These are phyloP conservation scores for Microcebus lehilahytsara DNA, from an alignment of 2,113 vertebrate species.

Conservation along the genomic window DNA sequence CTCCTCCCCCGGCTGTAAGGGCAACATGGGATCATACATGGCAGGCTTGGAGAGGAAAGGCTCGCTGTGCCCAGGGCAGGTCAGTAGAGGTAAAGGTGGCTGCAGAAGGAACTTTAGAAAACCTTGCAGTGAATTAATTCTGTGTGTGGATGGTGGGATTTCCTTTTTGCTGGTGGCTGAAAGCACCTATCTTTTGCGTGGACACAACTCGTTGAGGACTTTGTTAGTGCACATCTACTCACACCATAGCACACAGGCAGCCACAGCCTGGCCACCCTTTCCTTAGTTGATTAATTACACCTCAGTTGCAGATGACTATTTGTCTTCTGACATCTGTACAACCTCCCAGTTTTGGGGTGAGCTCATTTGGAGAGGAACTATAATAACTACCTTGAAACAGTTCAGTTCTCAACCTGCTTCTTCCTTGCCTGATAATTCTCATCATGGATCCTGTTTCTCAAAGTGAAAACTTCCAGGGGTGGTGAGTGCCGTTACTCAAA, in stretches of 20 bases:
- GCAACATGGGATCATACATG: fast-evolving
- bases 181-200: fast-evolving
- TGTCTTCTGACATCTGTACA: fast-evolving
- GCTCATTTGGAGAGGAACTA: neutral
- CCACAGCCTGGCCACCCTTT: neutral
- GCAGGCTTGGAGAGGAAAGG: neutral
- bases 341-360: neutral
- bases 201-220: neutral
- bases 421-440: neutral
- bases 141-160: fast-evolving
- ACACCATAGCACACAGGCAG: neutral
- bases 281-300: neutral
- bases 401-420: neutral
- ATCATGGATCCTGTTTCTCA: neutral
- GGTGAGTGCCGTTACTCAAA: neutral
- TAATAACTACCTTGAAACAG: neutral
- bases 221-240: neutral
- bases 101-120: neutral
- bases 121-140: fast-evolving
- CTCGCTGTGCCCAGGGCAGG: fast-evolving
- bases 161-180: neutral
- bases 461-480: neutral
- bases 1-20: neutral
- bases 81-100: neutral
- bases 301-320: neutral